Evolutionary conservation across 2,888 invertebrate species (phyloP).

Genomic region (Serrognathus titanus): DNA sequence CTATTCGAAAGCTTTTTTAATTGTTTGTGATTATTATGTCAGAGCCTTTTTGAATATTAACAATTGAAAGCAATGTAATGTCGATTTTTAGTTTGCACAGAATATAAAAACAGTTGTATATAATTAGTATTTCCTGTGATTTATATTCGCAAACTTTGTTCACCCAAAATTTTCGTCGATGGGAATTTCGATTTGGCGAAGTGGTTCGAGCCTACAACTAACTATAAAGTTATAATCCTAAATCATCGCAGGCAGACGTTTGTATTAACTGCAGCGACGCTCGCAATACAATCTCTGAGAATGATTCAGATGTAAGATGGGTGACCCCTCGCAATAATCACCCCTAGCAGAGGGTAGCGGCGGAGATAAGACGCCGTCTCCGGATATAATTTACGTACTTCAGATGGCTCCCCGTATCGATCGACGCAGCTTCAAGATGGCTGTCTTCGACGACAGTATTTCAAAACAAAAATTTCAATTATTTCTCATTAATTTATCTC

Average conservation of each 20-base stretch:
- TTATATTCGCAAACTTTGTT: background rate
- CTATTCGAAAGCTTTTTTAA: too few species aligned
- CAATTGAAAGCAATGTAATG: too few species aligned
- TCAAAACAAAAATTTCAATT: too few species aligned
- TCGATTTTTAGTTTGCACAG: too few species aligned
- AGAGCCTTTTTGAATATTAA: too few species aligned
- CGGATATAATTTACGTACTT: conserved; percentile 22
- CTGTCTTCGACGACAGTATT: conserved; percentile 5
- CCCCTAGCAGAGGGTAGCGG: conserved; percentile 23
- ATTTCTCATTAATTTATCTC: too few species aligned
- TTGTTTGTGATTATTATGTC: too few species aligned
- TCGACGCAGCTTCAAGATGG: conserved; percentile 21
- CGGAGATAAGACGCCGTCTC: conserved; percentile 26
- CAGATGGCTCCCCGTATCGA: conserved; percentile 25
- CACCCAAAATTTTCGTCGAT: background rate
- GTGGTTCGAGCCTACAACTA: background rate
- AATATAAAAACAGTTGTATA: too few species aligned
- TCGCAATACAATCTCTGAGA: conserved; percentile 17
- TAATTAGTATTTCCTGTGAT: background rate
- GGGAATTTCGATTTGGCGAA: background rate
- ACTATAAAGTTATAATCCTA: conserved; percentile 14
- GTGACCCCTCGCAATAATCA: conserved; percentile 24
- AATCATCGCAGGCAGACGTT: conserved; percentile 16
- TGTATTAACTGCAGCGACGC: conserved; percentile 9
- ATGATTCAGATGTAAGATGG: conserved; percentile 24